phyloP scores from a whole-genome alignment of 2,113 vertebrate genomes.

The Onychorhynchus coronatus region DNA sequence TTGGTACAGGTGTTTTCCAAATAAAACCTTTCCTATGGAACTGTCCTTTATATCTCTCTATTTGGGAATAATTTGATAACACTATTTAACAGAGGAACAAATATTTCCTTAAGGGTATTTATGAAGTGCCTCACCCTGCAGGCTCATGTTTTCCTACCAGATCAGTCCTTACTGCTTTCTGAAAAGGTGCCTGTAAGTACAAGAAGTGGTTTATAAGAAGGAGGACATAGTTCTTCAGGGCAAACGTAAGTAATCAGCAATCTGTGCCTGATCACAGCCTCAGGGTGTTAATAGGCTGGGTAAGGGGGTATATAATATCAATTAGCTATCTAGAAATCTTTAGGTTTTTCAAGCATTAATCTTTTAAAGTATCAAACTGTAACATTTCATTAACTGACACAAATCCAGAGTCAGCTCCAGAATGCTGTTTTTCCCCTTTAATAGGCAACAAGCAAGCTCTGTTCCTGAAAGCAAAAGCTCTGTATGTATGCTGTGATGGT shows the following conservation, averaged over 20 bases:
- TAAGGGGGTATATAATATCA: too few species aligned
- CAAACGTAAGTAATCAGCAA: background rate
- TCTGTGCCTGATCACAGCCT: background rate
- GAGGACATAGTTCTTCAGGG: background rate
- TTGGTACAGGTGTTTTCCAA: background rate
- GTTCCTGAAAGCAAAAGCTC: background rate
- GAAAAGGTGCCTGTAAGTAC: background rate
- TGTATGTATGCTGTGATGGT: background rate
- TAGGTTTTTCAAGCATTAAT: background rate
- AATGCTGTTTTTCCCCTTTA: background rate
- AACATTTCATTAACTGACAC: background rate
- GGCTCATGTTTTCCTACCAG: background rate
- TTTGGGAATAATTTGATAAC: background rate
- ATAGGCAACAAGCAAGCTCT: background rate
- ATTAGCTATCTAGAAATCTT: background rate
- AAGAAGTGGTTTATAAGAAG: background rate
- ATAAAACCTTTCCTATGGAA: background rate
- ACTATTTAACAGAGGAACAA: background rate
- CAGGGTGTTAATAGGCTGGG: background rate
- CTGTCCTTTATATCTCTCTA: background rate
- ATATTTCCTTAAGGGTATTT: background rate
- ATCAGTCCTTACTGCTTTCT: background rate
- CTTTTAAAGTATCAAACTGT: background rate
- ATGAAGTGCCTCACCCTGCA: background rate
- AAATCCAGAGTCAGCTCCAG: background rate